Evolutionary conservation across 2,888 invertebrate genomes (phyloP).

Genomic region (Hesperia comma): DNA sequence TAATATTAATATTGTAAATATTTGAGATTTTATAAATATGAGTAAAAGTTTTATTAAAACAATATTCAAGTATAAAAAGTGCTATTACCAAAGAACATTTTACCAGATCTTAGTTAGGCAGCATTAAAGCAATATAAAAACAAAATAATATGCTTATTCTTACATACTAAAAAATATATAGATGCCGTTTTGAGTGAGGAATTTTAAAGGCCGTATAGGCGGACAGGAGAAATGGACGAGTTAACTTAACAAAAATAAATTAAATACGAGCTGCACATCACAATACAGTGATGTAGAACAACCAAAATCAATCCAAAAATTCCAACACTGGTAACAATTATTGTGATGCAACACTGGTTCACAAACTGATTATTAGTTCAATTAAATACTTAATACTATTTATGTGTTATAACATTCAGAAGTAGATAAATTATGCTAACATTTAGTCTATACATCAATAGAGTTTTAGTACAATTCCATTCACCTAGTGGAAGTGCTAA

Average conservation of each 20-base stretch:
- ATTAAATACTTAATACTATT: slow-evolving; percentile 42
- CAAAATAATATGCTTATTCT: slow-evolving; percentile 5
- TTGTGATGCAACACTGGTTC: slow-evolving; percentile 1
- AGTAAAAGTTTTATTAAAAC: slow-evolving; percentile 18
- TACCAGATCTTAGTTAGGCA: slow-evolving; percentile 24
- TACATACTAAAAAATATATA: slow-evolving; percentile 22
- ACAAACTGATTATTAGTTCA: slow-evolving; percentile 26
- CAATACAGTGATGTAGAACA: neutral
- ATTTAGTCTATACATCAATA: slow-evolving; percentile 32
- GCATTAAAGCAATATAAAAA: slow-evolving; percentile 15
- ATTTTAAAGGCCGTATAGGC: slow-evolving; percentile 21
- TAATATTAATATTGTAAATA: slow-evolving; percentile 25
- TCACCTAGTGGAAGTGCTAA: neutral
- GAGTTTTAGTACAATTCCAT: slow-evolving; percentile 12
- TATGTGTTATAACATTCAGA: slow-evolving; percentile 31
- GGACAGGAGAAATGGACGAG: slow-evolving; percentile 11
- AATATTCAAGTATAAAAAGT: slow-evolving; percentile 6
- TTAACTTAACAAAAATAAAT: slow-evolving; percentile 6
- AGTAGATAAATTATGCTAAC: slow-evolving; percentile 19
- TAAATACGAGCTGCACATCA: slow-evolving; percentile 3
- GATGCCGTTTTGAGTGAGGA: neutral
- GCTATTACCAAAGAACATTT: neutral
- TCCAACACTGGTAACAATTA: slow-evolving; percentile 10
- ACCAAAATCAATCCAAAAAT: neutral
- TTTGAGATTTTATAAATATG: slow-evolving; percentile 27